These are phyloP conservation scores for Parazoanthus swiftii DNA, from an alignment of 92 coral and sea anemone species.

Conservation along the genomic window DNA sequence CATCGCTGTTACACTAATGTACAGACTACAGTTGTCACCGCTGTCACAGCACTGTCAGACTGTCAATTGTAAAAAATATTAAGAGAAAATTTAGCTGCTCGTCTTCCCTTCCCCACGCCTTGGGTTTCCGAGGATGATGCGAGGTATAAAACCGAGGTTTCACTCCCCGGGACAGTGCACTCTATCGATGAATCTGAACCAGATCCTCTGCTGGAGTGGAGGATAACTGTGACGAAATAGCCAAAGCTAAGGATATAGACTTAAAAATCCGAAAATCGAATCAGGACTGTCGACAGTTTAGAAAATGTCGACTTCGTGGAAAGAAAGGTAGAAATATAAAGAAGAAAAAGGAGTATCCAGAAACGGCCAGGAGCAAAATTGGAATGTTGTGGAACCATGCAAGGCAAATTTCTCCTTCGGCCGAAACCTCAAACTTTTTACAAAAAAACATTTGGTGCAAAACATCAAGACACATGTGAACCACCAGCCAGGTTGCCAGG, in stretches of 20 bases:
- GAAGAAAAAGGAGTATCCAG: too few species aligned
- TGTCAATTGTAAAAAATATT: too few species aligned
- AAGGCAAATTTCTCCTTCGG: background rate
- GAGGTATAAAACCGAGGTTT: background rate
- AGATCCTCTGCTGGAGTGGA: background rate
- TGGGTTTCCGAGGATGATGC: background rate
- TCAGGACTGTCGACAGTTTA: background rate
- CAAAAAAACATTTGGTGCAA: background rate
- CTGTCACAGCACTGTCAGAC: too few species aligned
- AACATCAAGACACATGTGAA: background rate
- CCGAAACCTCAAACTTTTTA: background rate
- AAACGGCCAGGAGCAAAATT: background rate
- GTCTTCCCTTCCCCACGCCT: too few species aligned
- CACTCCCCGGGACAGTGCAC: background rate
- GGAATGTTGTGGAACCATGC: background rate
- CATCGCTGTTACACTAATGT: too few species aligned
- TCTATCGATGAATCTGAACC: background rate
- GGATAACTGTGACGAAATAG: background rate
- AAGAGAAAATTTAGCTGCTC: too few species aligned
- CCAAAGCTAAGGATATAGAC: background rate
- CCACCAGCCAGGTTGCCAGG: background rate
- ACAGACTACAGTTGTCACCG: too few species aligned
- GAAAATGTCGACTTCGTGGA: background rate
- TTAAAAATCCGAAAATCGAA: background rate
- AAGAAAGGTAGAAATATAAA: background rate